Base-by-base conservation (phyloP, 2,888 invertebrate genomes). In the Neoascia interrupta region DNA sequence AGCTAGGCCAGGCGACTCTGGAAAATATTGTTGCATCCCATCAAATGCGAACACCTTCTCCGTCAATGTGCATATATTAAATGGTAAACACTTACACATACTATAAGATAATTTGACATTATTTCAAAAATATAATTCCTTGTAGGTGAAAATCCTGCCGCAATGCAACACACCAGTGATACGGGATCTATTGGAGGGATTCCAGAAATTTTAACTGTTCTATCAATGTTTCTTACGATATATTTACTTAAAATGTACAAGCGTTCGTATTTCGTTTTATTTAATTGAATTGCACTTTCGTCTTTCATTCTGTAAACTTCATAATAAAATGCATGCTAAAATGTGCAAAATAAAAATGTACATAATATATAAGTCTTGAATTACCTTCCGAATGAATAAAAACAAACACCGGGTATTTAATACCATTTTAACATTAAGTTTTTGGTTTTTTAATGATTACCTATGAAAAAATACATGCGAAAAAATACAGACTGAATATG, bases 31-130 rank as follows among this genome's bases (percentile, higher is more conserved):
- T 81, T 95, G 95, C 88, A 93, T 92, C 81, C 95, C 95, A 11
- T 94, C 94, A 81, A 95, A 95, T 85, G 95, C 95, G 63, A 95
- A 95, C 85, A 93, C 94, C 39, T 93, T 93, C 88, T 92, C 93
- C 51, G 92, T 95, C 79, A 91, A 92, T 84, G 94, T 95, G 72
- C 95, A 95, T 87, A 94, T 95, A 36, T 89, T 95, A 83, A 95
- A 95, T 88, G 95, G 95, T 95, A 89, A 91, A 49, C 16, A 23
- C 36, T n/a, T n/a, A n/a, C n/a, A 18, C 3, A 23, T 0, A 15
- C 6, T 13, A 4, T 43, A 10, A 1, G 16, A 13, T 4, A 5
- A 15, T 31, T n/a, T 13, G 3, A 5, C 5, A 19, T 21, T 21
- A 11, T 28, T n/a, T 19, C 41, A 10, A 16, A 34, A n/a, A 15